Conservation (phyloP, 2,797 vertebrate species). For the Decapterus maruadsi region DNA sequence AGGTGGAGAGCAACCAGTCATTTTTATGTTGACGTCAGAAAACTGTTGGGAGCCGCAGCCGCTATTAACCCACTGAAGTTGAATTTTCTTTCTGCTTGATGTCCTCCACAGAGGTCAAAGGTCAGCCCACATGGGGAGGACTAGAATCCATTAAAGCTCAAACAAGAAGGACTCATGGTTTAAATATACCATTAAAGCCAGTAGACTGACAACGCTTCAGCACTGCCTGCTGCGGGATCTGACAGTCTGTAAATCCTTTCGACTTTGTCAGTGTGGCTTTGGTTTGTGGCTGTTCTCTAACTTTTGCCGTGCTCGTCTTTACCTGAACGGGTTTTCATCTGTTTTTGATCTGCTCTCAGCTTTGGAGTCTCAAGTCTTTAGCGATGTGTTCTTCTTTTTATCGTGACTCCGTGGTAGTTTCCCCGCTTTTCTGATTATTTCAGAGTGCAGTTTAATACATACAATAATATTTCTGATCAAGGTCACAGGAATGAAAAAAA, state of each 20-base stretch:
- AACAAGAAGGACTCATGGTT: not conserved
- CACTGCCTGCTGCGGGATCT: not conserved
- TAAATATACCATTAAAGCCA: not conserved
- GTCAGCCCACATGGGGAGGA: not conserved
- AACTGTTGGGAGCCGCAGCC: not conserved
- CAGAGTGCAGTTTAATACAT: not conserved
- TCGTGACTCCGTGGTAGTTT: not conserved
- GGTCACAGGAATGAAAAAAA: not conserved
- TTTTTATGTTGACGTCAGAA: slow-evolving; percentile 1
- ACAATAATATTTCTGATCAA: slow-evolving; percentile 10
- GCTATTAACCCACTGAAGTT: not conserved
- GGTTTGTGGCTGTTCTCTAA: not conserved
- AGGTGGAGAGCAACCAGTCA: not conserved
- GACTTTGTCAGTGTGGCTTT: slow-evolving; percentile 1
- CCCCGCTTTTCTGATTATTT: slow-evolving; percentile 4
- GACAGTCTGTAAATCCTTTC: not conserved
- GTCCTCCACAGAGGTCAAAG: slow-evolving; percentile 16
- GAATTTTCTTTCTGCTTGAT: not conserved
- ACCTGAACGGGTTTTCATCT: not conserved
- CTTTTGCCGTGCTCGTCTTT: not conserved
- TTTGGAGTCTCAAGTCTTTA: not conserved
- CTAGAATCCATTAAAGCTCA: slow-evolving; percentile 12
- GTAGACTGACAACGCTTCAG: slow-evolving; percentile 7
- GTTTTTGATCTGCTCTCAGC: slow-evolving; percentile 2
- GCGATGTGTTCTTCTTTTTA: not conserved